phyloP scores from a whole-genome alignment of 2,113 vertebrate genomes.

The Holacanthus passer region DNA sequence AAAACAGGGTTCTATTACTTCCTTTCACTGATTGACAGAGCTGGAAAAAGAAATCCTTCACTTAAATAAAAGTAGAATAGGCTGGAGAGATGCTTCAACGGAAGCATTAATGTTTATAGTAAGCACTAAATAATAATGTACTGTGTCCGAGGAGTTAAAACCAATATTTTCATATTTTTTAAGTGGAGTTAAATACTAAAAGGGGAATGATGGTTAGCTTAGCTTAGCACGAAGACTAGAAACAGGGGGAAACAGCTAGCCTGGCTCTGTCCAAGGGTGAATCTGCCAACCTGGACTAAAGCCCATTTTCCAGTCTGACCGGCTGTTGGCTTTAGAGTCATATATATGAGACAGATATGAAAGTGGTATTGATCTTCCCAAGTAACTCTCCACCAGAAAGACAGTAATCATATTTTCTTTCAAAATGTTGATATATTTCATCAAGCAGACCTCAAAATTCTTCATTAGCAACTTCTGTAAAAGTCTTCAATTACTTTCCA shows the following conservation, averaged over 20 bases:
- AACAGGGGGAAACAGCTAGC: not conserved
- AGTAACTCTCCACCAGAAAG: not conserved
- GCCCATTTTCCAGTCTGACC: not conserved
- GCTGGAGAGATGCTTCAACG: not conserved
- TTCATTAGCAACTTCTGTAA: too few species aligned
- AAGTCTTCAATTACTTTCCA: not conserved
- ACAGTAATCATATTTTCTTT: too few species aligned
- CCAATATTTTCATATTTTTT: not conserved
- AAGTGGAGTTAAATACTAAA: not conserved
- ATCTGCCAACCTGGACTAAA: not conserved
- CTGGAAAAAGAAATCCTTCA: conserved; percentile 7
- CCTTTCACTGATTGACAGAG: not conserved
- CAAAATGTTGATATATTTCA: too few species aligned
- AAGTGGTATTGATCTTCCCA: not conserved
- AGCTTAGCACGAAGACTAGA: not conserved
- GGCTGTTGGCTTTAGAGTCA: not conserved
- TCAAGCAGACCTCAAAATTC: not conserved
- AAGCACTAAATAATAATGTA: not conserved
- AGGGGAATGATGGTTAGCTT: not conserved
- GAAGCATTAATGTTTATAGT: too few species aligned
- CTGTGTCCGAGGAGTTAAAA: not conserved
- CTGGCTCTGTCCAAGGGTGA: not conserved
- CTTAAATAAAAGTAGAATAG: not conserved
- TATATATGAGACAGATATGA: not conserved
- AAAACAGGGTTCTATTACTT: conserved; percentile 8